Conservation (phyloP, 2,113 vertebrate genomes). For the Ia io region DNA sequence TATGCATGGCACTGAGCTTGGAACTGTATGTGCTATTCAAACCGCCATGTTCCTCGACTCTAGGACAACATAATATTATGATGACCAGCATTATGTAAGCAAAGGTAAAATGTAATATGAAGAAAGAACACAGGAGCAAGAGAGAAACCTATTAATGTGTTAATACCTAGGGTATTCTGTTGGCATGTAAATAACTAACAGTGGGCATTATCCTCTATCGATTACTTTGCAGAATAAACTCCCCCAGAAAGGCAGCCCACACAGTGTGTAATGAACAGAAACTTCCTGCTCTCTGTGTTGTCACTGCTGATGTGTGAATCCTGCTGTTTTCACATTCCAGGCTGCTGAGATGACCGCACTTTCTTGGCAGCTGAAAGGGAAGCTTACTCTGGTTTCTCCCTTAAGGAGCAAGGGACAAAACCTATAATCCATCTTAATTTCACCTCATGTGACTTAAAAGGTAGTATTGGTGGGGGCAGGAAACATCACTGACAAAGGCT, state of each 20-base stretch:
- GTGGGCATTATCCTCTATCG: background rate
- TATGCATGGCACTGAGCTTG: background rate
- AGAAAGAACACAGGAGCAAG: background rate
- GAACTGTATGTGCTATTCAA: background rate
- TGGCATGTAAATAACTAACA: conserved; percentile 12
- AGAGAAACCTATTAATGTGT: background rate
- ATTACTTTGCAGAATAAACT: background rate
- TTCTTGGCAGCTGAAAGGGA: conserved; percentile 26
- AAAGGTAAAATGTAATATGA: background rate
- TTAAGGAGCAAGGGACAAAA: background rate
- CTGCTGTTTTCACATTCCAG: conserved; percentile 27
- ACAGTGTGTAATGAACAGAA: background rate
- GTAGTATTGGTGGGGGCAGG: background rate
- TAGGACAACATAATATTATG: background rate
- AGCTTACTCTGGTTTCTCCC: background rate
- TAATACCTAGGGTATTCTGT: background rate
- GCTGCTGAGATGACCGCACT: background rate
- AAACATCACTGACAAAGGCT: background rate
- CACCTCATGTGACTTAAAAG: background rate
- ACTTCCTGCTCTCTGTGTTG: background rate
- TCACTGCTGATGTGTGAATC: conserved; percentile 5
- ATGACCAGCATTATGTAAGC: background rate
- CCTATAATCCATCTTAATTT: conserved; percentile 24
- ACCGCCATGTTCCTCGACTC: background rate
- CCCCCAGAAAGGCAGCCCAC: background rate